Evolutionary conservation across 64 coral and sea anemone genomes (phyloP), one percentile per base, ranked within the genome.

Genomic region (Orbicella faveolata): DNA sequence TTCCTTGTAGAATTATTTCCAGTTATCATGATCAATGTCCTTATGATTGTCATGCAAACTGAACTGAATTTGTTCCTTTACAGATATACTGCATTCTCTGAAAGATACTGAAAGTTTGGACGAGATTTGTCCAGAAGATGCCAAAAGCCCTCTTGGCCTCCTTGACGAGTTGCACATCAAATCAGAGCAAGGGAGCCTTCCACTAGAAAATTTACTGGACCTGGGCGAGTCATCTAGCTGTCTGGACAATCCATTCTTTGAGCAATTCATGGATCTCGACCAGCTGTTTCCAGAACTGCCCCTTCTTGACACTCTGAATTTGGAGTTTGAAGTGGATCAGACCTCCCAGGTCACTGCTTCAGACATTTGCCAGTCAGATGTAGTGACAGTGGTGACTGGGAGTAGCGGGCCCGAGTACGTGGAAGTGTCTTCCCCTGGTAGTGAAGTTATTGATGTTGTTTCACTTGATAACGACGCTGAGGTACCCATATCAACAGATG

Each of bases 171-270:
- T 88, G 64, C 83, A 93, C 68, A 55, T 19, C 68, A 91, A 75
- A 7, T 61, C 75, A 72, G 26, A 44, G 34, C 33, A 14, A 39
- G 25, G 9, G 8, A 78, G 36, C 33, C 44, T 17, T 52, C 72
- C 62, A 21, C 44, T 80, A 19, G 65, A 75, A 64, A 72, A 73
- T 52, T 44, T 34, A 20, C 21, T 83, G 2, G 72, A 54, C 5
- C 63, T 88, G 13, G n/a, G 59, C 11, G 61, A 90, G 54, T 61
- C 88, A 54, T 51, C 87, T 6, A 61, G 52, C 23, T 76, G 78
- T 74, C 94, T 96, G 84, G 95, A 68, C 15, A 89, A 94, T 68
- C 77, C 91, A 61, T 94, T 96, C 79, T 94, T 69, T 75, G 95
- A 96, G 77, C 82, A 96, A 88, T 96, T 78, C 65, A 13, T 89